Conservation (phyloP, 2,113 vertebrate genomes). For the Paedocypris sp. region DNA sequence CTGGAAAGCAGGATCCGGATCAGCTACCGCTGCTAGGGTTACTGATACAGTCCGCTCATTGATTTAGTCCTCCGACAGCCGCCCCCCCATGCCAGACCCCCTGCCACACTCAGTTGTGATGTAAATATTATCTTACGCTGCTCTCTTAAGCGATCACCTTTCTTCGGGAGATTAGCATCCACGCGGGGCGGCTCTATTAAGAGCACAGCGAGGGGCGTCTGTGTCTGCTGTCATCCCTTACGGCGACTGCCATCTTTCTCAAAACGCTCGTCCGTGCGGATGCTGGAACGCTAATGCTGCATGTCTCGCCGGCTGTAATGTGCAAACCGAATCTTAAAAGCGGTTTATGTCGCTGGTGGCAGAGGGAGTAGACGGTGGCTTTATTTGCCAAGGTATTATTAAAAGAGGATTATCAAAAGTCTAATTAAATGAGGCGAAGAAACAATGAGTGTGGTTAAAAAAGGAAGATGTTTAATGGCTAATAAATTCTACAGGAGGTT, state of each 20-base stretch:
- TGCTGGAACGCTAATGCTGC: not conserved
- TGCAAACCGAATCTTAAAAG: not conserved
- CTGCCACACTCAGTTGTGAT: conserved; percentile 47
- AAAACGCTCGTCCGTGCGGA: not conserved
- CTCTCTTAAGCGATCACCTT: conserved; percentile 49
- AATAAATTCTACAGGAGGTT: not conserved
- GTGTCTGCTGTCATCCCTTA: conserved; percentile 5
- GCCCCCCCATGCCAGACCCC: conserved; percentile 26
- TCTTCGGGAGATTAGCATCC: conserved; percentile 56
- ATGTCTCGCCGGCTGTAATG: not conserved
- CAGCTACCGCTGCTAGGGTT: conserved; percentile 29
- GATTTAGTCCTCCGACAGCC: conserved; percentile 43
- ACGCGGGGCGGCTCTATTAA: conserved; percentile 39
- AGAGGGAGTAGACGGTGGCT: not conserved
- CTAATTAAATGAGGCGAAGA: not conserved
- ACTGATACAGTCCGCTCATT: conserved; percentile 43
- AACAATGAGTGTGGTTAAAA: not conserved
- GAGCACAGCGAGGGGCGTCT: conserved; percentile 21
- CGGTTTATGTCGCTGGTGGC: not conserved
- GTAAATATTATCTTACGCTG: conserved; percentile 56
- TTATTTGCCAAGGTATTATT: not conserved
- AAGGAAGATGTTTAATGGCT: not conserved
- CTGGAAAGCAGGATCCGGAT: conserved; percentile 36
- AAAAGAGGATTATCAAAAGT: no score
- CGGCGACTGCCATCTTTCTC: not conserved